These are phyloP conservation scores for Bambusicola thoracicus DNA, from an alignment of 2,113 vertebrate genomes.

Conservation along the genomic window DNA sequence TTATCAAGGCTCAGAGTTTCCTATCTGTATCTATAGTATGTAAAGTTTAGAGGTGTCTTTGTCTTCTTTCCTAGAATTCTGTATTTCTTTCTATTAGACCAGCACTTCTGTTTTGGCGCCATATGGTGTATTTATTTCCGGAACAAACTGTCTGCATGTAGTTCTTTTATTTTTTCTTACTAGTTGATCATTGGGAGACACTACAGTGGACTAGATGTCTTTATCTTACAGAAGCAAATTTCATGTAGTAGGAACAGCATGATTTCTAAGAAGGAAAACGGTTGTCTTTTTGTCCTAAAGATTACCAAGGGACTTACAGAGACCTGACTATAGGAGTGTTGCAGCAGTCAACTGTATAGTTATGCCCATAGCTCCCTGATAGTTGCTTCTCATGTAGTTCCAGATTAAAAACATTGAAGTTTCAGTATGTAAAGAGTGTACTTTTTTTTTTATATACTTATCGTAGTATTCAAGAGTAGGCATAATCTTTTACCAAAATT, in stretches of 20 bases:
- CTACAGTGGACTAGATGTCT: neutral
- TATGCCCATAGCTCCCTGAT: neutral
- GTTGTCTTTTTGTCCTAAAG: neutral
- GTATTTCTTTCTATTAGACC: neutral
- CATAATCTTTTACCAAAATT: neutral
- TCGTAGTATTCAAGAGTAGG: neutral
- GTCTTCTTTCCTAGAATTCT: neutral
- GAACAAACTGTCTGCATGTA: neutral
- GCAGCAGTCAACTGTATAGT: neutral
- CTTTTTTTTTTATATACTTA: neutral
- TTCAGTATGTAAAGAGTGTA: neutral
- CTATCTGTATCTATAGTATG: neutral
- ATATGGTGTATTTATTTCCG: fast-evolving
- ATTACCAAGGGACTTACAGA: neutral
- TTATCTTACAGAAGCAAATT: neutral
- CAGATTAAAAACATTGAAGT: neutral
- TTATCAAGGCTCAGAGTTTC: fast-evolving
- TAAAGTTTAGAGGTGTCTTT: neutral
- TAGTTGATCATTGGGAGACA: neutral
- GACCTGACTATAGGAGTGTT: neutral
- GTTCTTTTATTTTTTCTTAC: fast-evolving
- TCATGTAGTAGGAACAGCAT: neutral
- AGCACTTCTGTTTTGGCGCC: neutral
- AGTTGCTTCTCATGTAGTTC: neutral
- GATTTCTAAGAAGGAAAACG: neutral